These are phyloP conservation scores for Tetrao urogallus DNA, from an alignment of 2,113 vertebrate species.

Conservation along the genomic window DNA sequence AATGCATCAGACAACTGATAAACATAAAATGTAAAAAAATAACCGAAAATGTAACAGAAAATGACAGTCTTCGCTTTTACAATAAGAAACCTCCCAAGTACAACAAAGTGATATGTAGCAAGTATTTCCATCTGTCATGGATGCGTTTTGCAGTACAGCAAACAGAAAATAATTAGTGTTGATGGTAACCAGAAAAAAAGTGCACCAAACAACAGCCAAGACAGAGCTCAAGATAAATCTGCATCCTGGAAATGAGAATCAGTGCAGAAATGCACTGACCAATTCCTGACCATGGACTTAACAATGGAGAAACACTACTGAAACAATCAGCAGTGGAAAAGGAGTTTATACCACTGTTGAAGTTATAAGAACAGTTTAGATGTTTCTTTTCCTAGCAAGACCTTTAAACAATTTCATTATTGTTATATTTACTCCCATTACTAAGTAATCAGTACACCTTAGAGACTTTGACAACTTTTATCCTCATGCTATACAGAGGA, in stretches of 20 bases:
- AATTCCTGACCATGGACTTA: background rate
- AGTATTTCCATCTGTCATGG: background rate
- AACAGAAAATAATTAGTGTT: background rate
- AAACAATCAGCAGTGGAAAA: background rate
- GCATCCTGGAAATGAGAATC: background rate
- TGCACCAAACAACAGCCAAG: background rate
- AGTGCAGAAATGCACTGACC: background rate
- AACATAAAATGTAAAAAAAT: constrained; percentile 59
- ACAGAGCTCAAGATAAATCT: background rate
- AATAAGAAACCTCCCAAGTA: background rate
- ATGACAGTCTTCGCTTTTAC: background rate
- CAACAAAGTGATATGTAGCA: background rate
- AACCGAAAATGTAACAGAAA: constrained; percentile 17
- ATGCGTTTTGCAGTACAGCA: background rate
- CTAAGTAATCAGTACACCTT: background rate
- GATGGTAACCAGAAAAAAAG: background rate
- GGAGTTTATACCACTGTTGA: background rate
- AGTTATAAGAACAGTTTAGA: background rate
- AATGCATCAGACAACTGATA: constrained; percentile 4
- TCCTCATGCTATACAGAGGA: background rate
- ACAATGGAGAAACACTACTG: background rate
- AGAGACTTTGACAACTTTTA: background rate
- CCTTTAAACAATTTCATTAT: background rate
- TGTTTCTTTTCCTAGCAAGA: background rate
- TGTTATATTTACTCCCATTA: background rate